Conservation (phyloP, 2,113 vertebrate genomes). For the Desmodus rotundus region DNA sequence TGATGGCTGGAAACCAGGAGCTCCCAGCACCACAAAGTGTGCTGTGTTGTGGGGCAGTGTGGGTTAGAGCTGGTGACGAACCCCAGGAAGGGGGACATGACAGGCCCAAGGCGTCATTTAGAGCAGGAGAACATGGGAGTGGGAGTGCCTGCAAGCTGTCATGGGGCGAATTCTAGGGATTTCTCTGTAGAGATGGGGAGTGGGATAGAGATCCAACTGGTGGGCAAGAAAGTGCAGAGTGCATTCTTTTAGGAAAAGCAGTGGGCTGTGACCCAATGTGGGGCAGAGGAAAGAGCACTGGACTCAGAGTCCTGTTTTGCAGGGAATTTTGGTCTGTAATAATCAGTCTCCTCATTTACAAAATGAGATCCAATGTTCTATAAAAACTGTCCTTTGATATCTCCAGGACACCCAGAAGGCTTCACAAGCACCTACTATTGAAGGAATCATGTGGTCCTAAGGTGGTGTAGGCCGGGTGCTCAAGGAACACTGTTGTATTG, state of each 20-base stretch:
- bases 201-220: neutral
- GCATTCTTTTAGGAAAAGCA: neutral
- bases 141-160: too few relatives aligned
- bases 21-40: accelerated
- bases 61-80: neutral
- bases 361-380: neutral
- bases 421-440: neutral
- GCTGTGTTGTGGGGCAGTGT: neutral
- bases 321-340: neutral
- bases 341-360: neutral
- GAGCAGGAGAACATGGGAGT: neutral
- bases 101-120: neutral
- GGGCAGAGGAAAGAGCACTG: neutral
- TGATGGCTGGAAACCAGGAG: neutral
- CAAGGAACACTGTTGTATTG: too few relatives aligned
- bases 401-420: too few relatives aligned
- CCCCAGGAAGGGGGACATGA: neutral
- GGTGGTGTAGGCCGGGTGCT: neutral
- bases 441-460: neutral
- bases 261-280: neutral
- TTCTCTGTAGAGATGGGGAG: neutral
- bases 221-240: neutral
- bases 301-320: neutral
- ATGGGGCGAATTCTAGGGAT: neutral
- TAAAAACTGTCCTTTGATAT: neutral